A percentile compares a stretch with the other conserved stretches of the same genome.
These are phyloP conservation scores for Synanthedon vespiformis DNA, from an alignment of 2,888 invertebrate genomes.

Conservation along the genomic window DNA sequence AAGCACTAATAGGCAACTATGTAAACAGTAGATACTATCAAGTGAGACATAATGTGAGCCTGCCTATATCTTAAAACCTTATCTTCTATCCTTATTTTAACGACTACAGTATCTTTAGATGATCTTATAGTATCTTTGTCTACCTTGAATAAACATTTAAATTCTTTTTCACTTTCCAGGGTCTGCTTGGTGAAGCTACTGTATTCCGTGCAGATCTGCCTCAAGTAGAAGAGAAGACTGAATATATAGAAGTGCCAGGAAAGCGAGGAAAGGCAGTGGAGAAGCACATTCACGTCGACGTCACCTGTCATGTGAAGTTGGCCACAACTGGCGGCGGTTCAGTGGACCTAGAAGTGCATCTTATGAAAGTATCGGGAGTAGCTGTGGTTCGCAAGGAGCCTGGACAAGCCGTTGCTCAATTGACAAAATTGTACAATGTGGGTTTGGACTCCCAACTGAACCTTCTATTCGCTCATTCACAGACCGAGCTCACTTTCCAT, in stretches of 20 bases:
- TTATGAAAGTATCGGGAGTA: slow-evolving; percentile 77
- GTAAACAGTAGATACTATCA: neutral
- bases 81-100: slow-evolving; percentile 10
- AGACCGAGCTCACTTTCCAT: slow-evolving; percentile 74
- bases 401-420: slow-evolving; percentile 60
- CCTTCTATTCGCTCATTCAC: slow-evolving; percentile 73
- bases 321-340: slow-evolving; percentile 71
- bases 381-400: slow-evolving; percentile 75
- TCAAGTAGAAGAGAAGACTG: slow-evolving; percentile 75
- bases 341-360: slow-evolving; percentile 69
- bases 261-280: slow-evolving; percentile 62
- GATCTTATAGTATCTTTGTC: slow-evolving; percentile 1
- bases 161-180: slow-evolving; percentile 26
- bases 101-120: neutral
- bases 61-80: no score
- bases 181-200: slow-evolving; percentile 72
- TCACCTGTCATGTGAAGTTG: slow-evolving; percentile 75
- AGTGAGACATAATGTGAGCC: no score
- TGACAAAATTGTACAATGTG: slow-evolving; percentile 74
- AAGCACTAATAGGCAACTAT: no score
- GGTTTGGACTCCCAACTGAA: slow-evolving; percentile 78
- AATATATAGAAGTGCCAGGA: slow-evolving; percentile 66
- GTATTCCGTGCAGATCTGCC: slow-evolving; percentile 78
- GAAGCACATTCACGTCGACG: slow-evolving; percentile 76
- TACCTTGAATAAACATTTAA: neutral